Evolutionary conservation across 2,113 vertebrate species (phyloP).

Genomic region (Chrysemys picta): DNA sequence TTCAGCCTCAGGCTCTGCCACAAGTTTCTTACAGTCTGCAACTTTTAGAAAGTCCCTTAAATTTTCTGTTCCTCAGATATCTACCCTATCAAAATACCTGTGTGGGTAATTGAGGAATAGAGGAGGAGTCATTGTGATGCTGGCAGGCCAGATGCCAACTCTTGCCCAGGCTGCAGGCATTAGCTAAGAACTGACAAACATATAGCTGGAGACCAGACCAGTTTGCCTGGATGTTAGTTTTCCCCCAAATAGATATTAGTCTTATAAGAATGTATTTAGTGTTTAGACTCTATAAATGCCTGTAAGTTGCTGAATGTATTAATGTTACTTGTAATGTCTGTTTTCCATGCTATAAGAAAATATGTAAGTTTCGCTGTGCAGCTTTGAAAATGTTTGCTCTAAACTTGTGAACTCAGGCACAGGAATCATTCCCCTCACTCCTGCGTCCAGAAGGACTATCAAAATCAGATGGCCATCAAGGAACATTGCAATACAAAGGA

Average conservation of each 20-base stretch:
- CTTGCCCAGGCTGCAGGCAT: background rate
- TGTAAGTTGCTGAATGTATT: background rate
- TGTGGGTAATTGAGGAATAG: background rate
- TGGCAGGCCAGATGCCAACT: background rate
- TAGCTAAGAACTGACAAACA: background rate
- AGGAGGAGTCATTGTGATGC: background rate
- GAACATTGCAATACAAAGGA: background rate
- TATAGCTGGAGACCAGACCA: background rate
- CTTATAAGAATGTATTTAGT: background rate
- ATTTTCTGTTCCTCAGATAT: background rate
- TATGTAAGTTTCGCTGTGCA: background rate
- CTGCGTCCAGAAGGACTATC: background rate
- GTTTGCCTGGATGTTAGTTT: background rate
- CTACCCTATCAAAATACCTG: background rate
- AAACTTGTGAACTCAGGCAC: background rate
- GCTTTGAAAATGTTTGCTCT: background rate
- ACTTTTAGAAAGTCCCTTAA: background rate
- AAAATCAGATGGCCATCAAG: background rate
- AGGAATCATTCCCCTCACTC: background rate
- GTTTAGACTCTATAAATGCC: background rate
- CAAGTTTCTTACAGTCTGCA: background rate
- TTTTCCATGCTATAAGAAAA: background rate
- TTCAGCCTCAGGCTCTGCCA: background rate
- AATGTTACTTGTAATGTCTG: background rate
- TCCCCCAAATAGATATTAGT: background rate